Base-by-base conservation (phyloP, 2,888 invertebrate genomes). In the Azorinus chamasolen region DNA sequence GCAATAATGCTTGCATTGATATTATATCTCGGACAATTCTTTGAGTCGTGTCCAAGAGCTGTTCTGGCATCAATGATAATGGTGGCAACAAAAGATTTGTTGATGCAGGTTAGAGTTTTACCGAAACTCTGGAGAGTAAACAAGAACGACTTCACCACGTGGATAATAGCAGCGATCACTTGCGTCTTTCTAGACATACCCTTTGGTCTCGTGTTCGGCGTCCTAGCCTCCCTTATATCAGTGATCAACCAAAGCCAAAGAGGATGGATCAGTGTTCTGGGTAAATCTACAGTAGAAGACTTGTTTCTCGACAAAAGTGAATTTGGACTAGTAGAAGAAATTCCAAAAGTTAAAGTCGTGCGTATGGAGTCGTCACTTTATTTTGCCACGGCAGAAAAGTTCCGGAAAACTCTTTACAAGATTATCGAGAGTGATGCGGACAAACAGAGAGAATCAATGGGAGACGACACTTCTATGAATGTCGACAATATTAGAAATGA, bases 101-200 rank as follows among this genome's bases (percentile, higher is more conserved):
- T 94, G 58, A 93, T 95, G 91, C 96, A 97, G 93, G 94, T 95
- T 16, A 87, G 94, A 91, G 95, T 96, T 53, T 93, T 97, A 0
- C 92, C 93, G 20, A 94, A 94, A 82, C 95, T 96, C 81, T 97
- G 96, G 96, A 95, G 94, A 85, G 93, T 96, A 22, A 97, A 96
- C 82, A 95, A 95, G 87, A 93, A 96, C 86, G 97, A 98, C 90
- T 97, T 96, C 0, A 86, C 95, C 14, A 88, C 87, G 10, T 91
- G 89, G 88, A 37, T 90, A 3, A 46, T 83, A 12, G 70, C 79
- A 20, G 73, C 71, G 51, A 25, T 84, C 18, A 46, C 72, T 22
- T 87, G 87, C 14, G 85, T 88, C 10, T 82, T 91, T 48, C 65
- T 91, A n/a, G 90, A 90, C 73, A 88, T 92, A 68, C 86, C 87